Evolutionary conservation across 2,888 invertebrate species (phyloP), one percentile per base, ranked within the genome.

Genomic region (Hypselothyrea guttata): DNA sequence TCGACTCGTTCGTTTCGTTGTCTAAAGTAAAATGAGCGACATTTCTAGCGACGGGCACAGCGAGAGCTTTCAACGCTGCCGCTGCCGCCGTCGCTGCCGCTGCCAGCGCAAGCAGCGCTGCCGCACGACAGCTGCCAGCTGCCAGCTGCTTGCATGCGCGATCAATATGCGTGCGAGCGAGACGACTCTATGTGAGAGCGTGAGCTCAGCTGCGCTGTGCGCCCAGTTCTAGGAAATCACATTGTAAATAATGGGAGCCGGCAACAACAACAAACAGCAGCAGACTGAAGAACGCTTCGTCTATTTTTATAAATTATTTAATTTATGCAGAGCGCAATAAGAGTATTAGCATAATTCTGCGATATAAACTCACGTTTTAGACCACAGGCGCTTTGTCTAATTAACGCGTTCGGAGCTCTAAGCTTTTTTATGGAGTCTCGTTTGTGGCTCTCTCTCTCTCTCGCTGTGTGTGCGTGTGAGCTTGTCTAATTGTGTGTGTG

Each of bases 1-100:
- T 37, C 37, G 15, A 35, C 35, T 35, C 35, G 88, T 88, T 88
- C 86, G 85, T 84, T 88, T 88, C 88, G 88, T 88, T 88, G 77
- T 76, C 81, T 82, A 82, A 82, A 85, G 62, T 82, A 70, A 82
- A 78, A 69, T 78, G 85, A 78, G 70, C 52, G 54, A 18, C 27
- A 71, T 54, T 49, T 69, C 59, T 74, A 60, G 62, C 67, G 16
- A 34, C 22, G 34, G 34, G 12, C 34, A 33, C n/a, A 15, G 28
- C 18, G 11, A 40, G 64, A 58, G 60, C 67, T 67, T 67, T 67
- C 15, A 28, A 2, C 31, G 40, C 44, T 40, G 59, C 31, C 18
- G 35, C 40, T 12, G 54, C 22, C 16, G 16, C 2, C 30, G 40
- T 22, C 44, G 22, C n/a, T 30, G 51, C 15, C 11, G 41, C 5